Evolutionary conservation across 30 jellyfish, hydroid and myxozoan species (phyloP).

Genomic region (Cassiopea andromeda): DNA sequence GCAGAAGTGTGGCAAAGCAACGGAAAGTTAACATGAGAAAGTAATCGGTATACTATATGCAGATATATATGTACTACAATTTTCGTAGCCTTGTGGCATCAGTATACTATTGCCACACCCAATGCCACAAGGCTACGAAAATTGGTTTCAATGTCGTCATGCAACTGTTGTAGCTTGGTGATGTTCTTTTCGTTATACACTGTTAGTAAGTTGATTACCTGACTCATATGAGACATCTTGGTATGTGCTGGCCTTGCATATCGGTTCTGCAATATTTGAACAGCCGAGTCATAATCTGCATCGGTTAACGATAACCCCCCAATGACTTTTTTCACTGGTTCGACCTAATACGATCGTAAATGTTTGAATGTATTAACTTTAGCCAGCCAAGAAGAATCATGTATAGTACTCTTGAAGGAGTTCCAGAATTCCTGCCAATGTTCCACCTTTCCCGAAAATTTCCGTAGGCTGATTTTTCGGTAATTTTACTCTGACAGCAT

Average conservation of each 20-base stretch:
- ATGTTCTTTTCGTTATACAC: constrained; percentile 31
- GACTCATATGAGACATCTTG: constrained; percentile 46
- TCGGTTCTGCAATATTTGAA: constrained; percentile 23
- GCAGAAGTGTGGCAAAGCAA: no score
- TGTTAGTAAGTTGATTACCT: constrained; percentile 15
- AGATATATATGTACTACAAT: no score
- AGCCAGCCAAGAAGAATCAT: constrained; percentile 16
- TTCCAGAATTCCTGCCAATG: constrained; percentile 66
- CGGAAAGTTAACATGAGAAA: no score
- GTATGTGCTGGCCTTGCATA: constrained; percentile 43
- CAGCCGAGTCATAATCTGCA: constrained; percentile 42
- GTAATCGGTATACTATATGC: no score
- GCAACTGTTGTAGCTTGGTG: constrained; percentile 16
- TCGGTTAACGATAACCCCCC: constrained; percentile 50
- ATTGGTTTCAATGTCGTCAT: constrained; percentile 47
- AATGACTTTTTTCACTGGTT: constrained; percentile 41
- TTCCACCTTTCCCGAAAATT: constrained; percentile 35
- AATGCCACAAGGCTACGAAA: constrained; percentile 28
- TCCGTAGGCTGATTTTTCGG: constrained; percentile 26
- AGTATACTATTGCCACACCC: no score
- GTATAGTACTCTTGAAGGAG: constrained; percentile 48
- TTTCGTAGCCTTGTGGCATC: no score
- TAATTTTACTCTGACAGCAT: constrained; percentile 9
- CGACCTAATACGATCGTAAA: constrained; percentile 20
- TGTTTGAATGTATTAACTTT: constrained; percentile 33